Percentiles rank a stretch among this genome's conserved stretches.
Evolutionary conservation across 2,113 vertebrate species (phyloP).

Genomic region (Datnioides undecimradiatus): DNA sequence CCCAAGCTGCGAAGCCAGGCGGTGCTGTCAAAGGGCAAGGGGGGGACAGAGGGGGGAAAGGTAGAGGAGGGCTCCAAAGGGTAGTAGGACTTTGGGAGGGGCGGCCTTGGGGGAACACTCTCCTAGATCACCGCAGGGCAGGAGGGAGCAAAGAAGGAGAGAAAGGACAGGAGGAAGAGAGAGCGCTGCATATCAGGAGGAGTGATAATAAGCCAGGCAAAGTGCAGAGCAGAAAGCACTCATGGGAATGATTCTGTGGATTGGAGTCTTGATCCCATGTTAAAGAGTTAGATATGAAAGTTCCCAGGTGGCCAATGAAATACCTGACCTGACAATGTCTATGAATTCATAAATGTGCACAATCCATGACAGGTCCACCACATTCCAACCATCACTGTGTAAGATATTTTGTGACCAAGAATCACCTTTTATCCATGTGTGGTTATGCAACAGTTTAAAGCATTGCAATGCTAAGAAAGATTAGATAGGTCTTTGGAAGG

Average conservation of each 20-base stretch:
- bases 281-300: slow-evolving; percentile 11
- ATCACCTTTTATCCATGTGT: not conserved
- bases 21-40: slow-evolving; percentile 89
- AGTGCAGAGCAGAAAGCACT: slow-evolving; percentile 61
- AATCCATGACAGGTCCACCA: not conserved
- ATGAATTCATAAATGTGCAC: not conserved
- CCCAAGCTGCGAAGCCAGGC: slow-evolving; percentile 91
- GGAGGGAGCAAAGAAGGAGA: slow-evolving; percentile 20
- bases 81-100: slow-evolving; percentile 96
- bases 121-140: slow-evolving; percentile 85
- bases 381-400: not conserved
- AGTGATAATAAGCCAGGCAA: slow-evolving; percentile 70
- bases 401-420: not conserved
- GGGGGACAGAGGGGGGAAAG: slow-evolving; percentile 83
- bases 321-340: not conserved
- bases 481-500: too few relatives aligned
- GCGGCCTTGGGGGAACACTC: slow-evolving; percentile 93
- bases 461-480: not conserved
- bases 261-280: slow-evolving; percentile 19
- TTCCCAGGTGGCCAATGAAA: slow-evolving; percentile 2
- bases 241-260: slow-evolving; percentile 43
- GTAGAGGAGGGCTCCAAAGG: slow-evolving; percentile 90
- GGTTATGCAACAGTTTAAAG: not conserved
- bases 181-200: slow-evolving; percentile 72
- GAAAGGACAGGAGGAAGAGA: slow-evolving; percentile 61